Evolutionary conservation across 2,113 vertebrate species (phyloP).

Genomic region (Nycticebus coucang): DNA sequence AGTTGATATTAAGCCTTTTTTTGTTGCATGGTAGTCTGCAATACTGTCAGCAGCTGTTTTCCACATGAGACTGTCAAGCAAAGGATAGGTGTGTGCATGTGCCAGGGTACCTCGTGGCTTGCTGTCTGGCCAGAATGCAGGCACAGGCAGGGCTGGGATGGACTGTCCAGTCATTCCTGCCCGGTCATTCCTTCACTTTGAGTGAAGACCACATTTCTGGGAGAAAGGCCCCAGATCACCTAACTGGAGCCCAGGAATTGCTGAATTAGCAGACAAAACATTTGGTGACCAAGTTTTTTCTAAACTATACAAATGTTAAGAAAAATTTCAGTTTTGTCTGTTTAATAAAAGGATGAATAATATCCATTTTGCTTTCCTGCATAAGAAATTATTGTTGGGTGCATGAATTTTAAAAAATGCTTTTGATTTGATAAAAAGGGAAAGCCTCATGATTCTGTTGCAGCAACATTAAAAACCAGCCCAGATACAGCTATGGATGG

Average conservation of each 20-base stretch:
- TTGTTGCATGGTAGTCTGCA: conserved; percentile 84
- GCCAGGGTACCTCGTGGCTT: conserved; percentile 70
- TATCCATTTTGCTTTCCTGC: conserved; percentile 69
- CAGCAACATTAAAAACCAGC: conserved; percentile 82
- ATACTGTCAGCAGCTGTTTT: conserved; percentile 85
- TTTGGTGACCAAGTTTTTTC: conserved; percentile 89
- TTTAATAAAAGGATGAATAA: conserved; percentile 89
- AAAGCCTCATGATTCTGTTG: conserved; percentile 79
- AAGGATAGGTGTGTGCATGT: conserved; percentile 80
- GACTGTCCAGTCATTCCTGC: conserved; percentile 72
- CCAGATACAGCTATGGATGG: conserved; percentile 77
- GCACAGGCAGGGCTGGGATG: conserved; percentile 7
- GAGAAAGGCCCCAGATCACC: conserved; percentile 53
- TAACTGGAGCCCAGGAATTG: conserved; percentile 69
- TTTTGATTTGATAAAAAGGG: conserved; percentile 75
- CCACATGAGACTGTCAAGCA: conserved; percentile 85
- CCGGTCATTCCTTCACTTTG: background rate
- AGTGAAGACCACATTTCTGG: conserved; percentile 54
- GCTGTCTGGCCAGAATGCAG: conserved; percentile 75
- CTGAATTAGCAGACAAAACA: conserved; percentile 83
- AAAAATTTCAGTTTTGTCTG: conserved; percentile 86
- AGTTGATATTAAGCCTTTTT: conserved; percentile 83
- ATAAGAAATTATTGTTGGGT: conserved; percentile 71
- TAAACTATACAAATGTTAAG: conserved; percentile 88
- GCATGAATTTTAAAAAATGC: conserved; percentile 49